Base-by-base conservation (phyloP, 2,888 invertebrate genomes). In the Alentia gelatinosa region DNA sequence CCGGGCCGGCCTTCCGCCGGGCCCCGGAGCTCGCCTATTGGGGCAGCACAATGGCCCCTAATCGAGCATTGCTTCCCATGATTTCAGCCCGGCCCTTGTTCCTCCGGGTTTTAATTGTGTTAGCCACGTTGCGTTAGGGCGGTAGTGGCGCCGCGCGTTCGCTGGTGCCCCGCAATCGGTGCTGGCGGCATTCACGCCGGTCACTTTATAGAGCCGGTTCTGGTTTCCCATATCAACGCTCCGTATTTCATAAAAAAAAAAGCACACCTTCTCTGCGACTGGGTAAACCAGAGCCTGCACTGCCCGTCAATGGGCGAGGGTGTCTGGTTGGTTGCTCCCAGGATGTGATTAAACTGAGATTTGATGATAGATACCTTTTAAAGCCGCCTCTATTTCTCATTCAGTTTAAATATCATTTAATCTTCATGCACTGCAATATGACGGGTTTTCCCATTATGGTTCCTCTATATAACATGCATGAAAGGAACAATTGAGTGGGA, bases 21-120 rank as follows among this genome's bases (percentile, higher is more conserved):
- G 56, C 56, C 56, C 56, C 56, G 56, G 56, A n/a, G n/a, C n/a
- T n/a, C 56, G 56, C 56, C 56, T n/a, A 68, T 26, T 37, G 39
- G 37, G 12, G 37, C 35, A 35, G 23, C 79, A 37, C 79, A 79
- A 35, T 79, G 39, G 39, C 23, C 79, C 79, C 39, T 79, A 68
- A 68, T 68, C 68, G 30, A 68, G 68, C 68, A 30, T 68, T 68
- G 68, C 68, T 68, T 68, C 33, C 68, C 68, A 68, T 68, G 68
- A 68, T 30, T 68, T 68, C 68, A 68, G 30, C 68, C 30, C 68
- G 15, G 26, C 68, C 30, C 15, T 26, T 68, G 68, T 56, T 19
- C 68, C 68, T 68, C 26, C 12, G 68, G 68, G 68, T 30, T 68
- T 68, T 68, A 68, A 68, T 68, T 68, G 68, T 68, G 68, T 68